Evolutionary conservation across 1,140 invertebrate genomes (phyloP).

Genomic region (Sinella curviseta): DNA sequence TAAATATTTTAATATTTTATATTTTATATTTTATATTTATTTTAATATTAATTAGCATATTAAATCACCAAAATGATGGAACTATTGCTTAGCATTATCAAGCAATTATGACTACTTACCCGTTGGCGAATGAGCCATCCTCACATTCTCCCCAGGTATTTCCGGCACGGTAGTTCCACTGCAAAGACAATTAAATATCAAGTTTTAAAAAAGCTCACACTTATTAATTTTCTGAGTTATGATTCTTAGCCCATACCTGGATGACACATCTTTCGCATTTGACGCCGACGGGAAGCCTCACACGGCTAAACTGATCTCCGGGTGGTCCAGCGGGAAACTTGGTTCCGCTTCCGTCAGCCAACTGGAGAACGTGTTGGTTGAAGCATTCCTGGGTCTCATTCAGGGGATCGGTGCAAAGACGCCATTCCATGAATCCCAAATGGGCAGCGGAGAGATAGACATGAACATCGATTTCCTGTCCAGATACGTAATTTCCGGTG

Average conservation of each 20-base stretch:
- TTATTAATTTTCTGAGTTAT: constrained; percentile 22
- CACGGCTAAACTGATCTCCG: background rate
- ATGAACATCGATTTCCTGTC: constrained; percentile 47
- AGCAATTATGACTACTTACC: background rate
- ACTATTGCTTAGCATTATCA: background rate
- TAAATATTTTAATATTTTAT: background rate
- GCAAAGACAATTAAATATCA: too few relatives aligned
- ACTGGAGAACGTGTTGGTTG: constrained; percentile 43
- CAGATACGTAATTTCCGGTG: constrained; percentile 50
- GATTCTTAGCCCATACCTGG: too few relatives aligned
- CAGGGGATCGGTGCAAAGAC: constrained; percentile 52
- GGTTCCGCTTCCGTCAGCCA: constrained; percentile 53
- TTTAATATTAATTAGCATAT: too few relatives aligned
- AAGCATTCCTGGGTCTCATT: constrained; percentile 54
- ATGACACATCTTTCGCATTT: constrained; percentile 55
- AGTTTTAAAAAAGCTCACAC: background rate
- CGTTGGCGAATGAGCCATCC: background rate
- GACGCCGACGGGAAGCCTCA: constrained; percentile 50
- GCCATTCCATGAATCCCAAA: constrained; percentile 55
- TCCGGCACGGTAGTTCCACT: constrained; percentile 53
- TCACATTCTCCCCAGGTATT: constrained; percentile 40
- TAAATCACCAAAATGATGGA: too few relatives aligned
- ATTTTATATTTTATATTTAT: background rate
- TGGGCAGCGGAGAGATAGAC: constrained; percentile 58
- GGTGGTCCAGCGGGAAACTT: background rate